Percentiles rank a stretch among this genome's conserved stretches.
phyloP scores from a whole-genome alignment of 2,113 vertebrate genomes.

The Aptenodytes forsteri region DNA sequence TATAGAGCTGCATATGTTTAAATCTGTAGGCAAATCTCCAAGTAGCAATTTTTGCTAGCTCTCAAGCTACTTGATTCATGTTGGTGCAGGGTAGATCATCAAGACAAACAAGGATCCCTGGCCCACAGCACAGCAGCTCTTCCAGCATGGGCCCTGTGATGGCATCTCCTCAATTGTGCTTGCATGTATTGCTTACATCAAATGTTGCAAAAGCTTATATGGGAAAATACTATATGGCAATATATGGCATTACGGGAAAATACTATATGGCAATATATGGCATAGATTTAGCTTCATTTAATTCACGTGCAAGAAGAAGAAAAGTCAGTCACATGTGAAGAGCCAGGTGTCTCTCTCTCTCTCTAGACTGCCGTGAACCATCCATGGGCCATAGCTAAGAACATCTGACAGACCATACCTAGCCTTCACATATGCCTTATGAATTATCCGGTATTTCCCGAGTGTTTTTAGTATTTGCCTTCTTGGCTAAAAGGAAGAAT shows the following conservation, averaged over 20 bases:
- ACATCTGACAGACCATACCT: background rate
- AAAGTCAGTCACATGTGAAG: background rate
- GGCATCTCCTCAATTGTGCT: background rate
- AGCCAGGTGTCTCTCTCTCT: background rate
- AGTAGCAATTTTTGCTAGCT: background rate
- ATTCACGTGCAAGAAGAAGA: background rate
- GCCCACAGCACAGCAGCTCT: background rate
- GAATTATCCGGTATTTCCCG: background rate
- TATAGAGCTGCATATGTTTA: background rate
- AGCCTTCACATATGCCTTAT: background rate
- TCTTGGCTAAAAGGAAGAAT: background rate
- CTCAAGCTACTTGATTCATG: background rate
- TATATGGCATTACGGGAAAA: background rate
- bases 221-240: background rate
- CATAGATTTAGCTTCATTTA: background rate
- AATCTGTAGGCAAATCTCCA: background rate
- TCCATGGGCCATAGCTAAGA: background rate
- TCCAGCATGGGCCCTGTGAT: background rate
- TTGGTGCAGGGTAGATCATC: background rate
- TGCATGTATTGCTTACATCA: background rate
- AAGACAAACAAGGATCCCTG: background rate
- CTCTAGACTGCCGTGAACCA: background rate
- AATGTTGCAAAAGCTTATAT: background rate
- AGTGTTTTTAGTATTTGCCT: background rate
- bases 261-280: background rate